Base-by-base conservation (phyloP, 2,797 vertebrate genomes). In the Chaunax sp. region DNA sequence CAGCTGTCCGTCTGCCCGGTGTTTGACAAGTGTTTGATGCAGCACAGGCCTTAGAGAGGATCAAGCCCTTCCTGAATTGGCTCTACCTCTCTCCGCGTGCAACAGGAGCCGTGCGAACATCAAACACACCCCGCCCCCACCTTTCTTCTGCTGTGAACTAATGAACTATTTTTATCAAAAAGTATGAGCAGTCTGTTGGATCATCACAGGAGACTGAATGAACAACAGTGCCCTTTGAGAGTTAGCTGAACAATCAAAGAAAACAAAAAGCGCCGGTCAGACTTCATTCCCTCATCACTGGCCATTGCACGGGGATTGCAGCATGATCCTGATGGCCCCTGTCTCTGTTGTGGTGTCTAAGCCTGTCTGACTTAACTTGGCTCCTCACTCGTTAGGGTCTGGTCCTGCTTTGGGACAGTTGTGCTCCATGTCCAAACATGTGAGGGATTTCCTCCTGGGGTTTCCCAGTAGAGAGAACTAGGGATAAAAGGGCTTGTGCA, bases 1-100 rank as follows among this genome's bases (percentile, higher is more conserved):
- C 90, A 93, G 92, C 92, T 91, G 91, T 92, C 87, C 38, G 82
- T 88, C 87, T 85, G 80, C 75, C 76, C 30, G 64, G 51, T 80
- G 87, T 82, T 85, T 88, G 86, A 91, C 91, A 89, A 88, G 85
- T 86, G 86, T 88, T 91, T 90, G 90, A 92, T 88, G 84, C 85
- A 83, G 74, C 69, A 15, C 88, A 89, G 90, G 88, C 90, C 85
- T 90, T 83, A 87, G 75, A 88, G 82, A 81, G 88, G 90, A 91
- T 92, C 89, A 89, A 75, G 77, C 69, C 80, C 81, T 89, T 86
- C 85, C 89, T 86, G 82, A 74, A 83, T 83, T 76, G 86, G 84
- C 86, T 87, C 85, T 83, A 85, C 82, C 83, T 83, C 81, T 73
- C 75, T 78, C 73, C 51, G 67, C 1, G 49, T 86, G 82, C 84